Evolutionary conservation across 2,797 vertebrate genomes (phyloP).

Genomic region (Enteromius mattozi): DNA sequence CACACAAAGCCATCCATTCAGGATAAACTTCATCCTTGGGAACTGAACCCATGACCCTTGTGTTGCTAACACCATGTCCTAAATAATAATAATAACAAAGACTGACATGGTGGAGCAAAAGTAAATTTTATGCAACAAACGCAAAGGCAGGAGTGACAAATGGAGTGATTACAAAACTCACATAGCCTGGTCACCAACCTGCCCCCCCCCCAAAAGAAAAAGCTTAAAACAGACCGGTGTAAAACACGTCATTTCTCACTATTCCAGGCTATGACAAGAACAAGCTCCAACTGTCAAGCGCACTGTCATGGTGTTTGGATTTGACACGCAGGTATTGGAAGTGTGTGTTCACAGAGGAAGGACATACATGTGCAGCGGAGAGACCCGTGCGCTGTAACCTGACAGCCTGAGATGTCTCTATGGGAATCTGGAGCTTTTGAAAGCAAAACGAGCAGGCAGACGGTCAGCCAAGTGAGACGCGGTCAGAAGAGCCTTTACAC

Average conservation of each 20-base stretch:
- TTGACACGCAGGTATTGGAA: slow-evolving; percentile 15
- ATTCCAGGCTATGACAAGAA: slow-evolving; percentile 34
- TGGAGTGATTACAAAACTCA: background rate
- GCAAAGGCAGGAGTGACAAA: background rate
- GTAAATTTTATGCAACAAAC: background rate
- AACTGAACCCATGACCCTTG: background rate
- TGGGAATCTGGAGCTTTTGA: slow-evolving; percentile 50
- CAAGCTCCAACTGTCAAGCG: slow-evolving; percentile 26
- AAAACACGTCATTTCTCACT: background rate
- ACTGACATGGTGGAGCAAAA: background rate
- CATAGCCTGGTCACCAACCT: background rate
- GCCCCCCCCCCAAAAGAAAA: no score
- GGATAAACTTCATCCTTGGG: background rate
- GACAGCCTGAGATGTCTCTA: slow-evolving; percentile 41
- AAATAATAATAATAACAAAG: background rate
- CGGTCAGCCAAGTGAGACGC: slow-evolving; percentile 47
- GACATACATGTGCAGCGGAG: slow-evolving; percentile 29
- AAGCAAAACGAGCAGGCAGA: slow-evolving; percentile 48
- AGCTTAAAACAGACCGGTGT: background rate
- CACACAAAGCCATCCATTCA: background rate
- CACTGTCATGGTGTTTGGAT: slow-evolving; percentile 13
- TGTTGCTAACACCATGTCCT: background rate
- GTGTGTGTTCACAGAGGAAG: slow-evolving; percentile 19
- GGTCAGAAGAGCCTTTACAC: slow-evolving; percentile 50
- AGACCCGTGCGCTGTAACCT: slow-evolving; percentile 23